phyloP scores from a whole-genome alignment of 2,888 invertebrate genomes.

The Calliscelio sp. region DNA sequence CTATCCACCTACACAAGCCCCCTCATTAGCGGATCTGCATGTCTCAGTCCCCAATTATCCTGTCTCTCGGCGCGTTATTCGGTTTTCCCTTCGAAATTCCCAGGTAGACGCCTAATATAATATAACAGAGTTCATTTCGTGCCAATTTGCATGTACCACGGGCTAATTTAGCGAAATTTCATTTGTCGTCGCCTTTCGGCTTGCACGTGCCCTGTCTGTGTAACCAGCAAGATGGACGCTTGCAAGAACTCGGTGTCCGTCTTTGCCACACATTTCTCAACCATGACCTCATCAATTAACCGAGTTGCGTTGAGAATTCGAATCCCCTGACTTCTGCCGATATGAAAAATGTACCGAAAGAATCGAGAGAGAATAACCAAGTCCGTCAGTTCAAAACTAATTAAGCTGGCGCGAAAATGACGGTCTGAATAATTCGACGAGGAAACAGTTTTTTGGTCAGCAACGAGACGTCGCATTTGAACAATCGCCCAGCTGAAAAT shows the following conservation, averaged over 20 bases:
- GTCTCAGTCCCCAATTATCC: conserved; percentile 84
- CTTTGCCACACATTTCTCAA: conserved; percentile 16
- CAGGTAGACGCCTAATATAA: conserved; percentile 84
- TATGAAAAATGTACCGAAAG: too few relatives aligned
- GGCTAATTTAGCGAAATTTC: conserved; percentile 84
- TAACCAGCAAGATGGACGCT: conserved; percentile 52
- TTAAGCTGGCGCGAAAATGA: conserved; percentile 12
- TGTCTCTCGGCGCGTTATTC: conserved; percentile 77
- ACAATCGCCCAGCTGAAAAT: too few relatives aligned
- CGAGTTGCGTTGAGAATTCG: too few relatives aligned
- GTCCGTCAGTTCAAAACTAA: conserved; percentile 45
- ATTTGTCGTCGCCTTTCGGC: conserved; percentile 82
- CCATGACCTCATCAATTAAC: neutral
- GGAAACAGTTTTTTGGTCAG: neutral
- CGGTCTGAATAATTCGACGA: conserved; percentile 7
- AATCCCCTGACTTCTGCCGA: too few relatives aligned
- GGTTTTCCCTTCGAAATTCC: conserved; percentile 84
- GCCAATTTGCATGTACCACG: conserved; percentile 85
- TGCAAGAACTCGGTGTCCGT: conserved; percentile 18
- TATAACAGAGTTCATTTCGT: conserved; percentile 85
- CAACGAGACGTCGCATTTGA: too few relatives aligned
- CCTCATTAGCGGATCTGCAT: conserved; percentile 85
- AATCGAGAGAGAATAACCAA: too few relatives aligned
- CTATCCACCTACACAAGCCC: conserved; percentile 79
- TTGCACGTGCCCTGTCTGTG: conserved; percentile 77